phyloP scores from a whole-genome alignment of 2,888 invertebrate species.

The Blera fallax region DNA sequence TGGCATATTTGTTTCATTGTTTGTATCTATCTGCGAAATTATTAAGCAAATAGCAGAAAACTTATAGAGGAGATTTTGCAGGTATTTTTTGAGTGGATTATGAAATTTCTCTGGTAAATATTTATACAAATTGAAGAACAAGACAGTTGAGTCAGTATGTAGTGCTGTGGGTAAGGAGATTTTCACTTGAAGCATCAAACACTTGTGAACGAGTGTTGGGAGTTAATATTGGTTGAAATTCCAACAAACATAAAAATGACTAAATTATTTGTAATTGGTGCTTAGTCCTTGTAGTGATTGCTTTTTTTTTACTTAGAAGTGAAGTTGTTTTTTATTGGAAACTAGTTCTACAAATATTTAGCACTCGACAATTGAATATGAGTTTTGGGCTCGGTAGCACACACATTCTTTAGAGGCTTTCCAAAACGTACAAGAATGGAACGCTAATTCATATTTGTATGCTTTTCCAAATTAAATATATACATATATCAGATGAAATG shows the following conservation, averaged over 20 bases:
- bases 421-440: no score
- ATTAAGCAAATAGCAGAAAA: constrained; percentile 27
- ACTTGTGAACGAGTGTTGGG: neutral
- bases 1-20: neutral
- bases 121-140: neutral
- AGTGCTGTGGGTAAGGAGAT: neutral
- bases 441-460: no score
- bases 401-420: no score
- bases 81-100: constrained; percentile 16
- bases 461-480: no score
- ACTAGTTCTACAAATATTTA: neutral
- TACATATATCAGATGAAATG: no score
- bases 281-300: neutral
- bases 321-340: neutral
- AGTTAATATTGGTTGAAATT: constrained; percentile 18
- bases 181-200: neutral
- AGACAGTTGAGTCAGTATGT: constrained; percentile 10
- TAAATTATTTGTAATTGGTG: neutral
- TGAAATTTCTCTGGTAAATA: constrained; percentile 24
- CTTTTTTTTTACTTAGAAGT: neutral
- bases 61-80: constrained; percentile 26
- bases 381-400: no score
- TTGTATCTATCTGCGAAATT: constrained; percentile 20
- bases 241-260: neutral
- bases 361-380: no score